Evolutionary conservation across 2,888 invertebrate species (phyloP).

Genomic region (Nomada fucata): DNA sequence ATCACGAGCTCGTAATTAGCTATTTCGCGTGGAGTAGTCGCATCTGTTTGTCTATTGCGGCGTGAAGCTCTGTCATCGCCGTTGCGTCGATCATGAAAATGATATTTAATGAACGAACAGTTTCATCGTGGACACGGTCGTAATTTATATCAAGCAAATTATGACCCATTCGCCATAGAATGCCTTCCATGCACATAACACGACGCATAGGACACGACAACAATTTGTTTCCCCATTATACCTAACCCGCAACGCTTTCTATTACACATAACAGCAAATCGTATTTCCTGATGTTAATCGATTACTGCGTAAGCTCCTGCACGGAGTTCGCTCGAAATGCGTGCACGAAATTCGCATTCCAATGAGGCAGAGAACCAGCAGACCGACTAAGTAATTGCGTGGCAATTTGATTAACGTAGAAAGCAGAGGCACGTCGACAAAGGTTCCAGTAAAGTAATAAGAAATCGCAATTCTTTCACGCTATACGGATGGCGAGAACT

Average conservation of each 20-base stretch:
- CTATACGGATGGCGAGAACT: background rate
- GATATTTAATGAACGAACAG: conserved; percentile 39
- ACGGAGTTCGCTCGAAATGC: background rate
- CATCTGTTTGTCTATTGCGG: conserved; percentile 4
- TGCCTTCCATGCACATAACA: conserved; percentile 11
- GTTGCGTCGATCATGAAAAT: conserved; percentile 23
- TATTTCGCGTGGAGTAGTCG: conserved; percentile 16
- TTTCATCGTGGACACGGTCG: conserved; percentile 29
- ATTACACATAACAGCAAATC: conserved; percentile 35
- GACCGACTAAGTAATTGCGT: conserved; percentile 24
- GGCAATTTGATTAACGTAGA: background rate
- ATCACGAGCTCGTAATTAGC: conserved; percentile 15
- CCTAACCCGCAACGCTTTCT: conserved; percentile 43
- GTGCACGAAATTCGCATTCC: background rate
- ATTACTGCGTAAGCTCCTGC: background rate
- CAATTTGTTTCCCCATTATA: conserved; percentile 52
- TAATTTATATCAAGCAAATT: conserved; percentile 30
- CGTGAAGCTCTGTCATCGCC: background rate
- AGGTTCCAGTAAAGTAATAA: background rate
- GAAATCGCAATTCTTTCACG: background rate
- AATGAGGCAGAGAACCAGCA: background rate
- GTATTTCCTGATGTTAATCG: conserved; percentile 43
- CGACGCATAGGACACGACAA: conserved; percentile 9
- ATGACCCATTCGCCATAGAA: background rate
- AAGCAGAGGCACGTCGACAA: background rate